phyloP scores from a whole-genome alignment of 2,113 vertebrate species.

The Madoqua kirkii region DNA sequence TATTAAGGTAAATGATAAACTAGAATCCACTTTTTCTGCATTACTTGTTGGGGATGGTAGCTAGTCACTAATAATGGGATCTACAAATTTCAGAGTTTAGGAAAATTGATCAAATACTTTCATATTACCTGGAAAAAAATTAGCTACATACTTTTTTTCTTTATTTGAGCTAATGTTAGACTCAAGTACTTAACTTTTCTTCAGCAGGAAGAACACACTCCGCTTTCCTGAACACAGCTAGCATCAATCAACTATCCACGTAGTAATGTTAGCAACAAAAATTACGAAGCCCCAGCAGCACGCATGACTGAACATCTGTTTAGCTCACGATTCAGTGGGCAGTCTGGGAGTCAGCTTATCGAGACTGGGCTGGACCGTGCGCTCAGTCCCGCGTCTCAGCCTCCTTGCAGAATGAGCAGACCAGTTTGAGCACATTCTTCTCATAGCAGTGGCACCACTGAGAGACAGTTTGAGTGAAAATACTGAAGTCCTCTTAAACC shows the following conservation, averaged over 20 bases:
- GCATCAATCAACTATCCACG: background rate
- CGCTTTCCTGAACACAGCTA: background rate
- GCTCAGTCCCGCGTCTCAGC: background rate
- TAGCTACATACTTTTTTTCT: background rate
- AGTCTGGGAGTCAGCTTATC: background rate
- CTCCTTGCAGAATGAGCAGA: background rate
- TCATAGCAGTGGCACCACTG: background rate
- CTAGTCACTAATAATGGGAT: background rate
- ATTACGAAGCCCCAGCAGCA: background rate
- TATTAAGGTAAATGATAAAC: background rate
- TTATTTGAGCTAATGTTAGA: background rate
- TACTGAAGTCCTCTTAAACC: background rate
- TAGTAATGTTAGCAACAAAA: background rate
- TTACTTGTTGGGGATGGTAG: background rate
- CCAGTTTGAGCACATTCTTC: background rate
- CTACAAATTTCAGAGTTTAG: background rate
- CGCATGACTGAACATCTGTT: background rate
- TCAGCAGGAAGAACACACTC: background rate
- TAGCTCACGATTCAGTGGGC: background rate
- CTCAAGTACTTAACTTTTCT: background rate
- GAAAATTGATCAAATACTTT: background rate
- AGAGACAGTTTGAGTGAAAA: background rate
- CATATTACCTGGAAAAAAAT: background rate
- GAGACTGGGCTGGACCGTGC: background rate
- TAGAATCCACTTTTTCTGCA: background rate